Evolutionary conservation across 2,113 vertebrate species (phyloP).

Genomic region (Acrocephalus arundinaceus): DNA sequence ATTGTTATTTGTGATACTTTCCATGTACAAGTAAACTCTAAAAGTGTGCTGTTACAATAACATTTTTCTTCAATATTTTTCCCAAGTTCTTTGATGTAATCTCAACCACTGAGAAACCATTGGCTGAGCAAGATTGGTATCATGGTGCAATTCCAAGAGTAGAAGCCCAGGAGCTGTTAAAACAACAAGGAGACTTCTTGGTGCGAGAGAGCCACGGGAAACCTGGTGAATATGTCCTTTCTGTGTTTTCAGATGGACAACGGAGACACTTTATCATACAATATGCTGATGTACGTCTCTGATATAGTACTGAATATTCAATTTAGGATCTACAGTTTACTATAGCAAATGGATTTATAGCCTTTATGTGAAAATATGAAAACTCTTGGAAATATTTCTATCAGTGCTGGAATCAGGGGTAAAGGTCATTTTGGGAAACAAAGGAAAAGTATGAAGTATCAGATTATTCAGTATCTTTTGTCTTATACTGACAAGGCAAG

Average conservation of each 20-base stretch:
- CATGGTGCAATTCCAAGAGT: slow-evolving; percentile 95
- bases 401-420: background rate
- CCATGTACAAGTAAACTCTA: background rate
- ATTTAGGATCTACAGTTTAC: background rate
- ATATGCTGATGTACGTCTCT: slow-evolving; percentile 88
- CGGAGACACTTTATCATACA: slow-evolving; percentile 99
- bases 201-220: slow-evolving; percentile 97
- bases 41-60: background rate
- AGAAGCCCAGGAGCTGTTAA: slow-evolving; percentile 94
- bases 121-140: slow-evolving; percentile 96
- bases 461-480: background rate
- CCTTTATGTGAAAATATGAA: background rate
- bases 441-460: background rate
- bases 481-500: background rate
- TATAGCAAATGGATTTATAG: background rate
- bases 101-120: slow-evolving; percentile 87
- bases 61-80: slow-evolving; percentile 49
- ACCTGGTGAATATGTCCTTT: slow-evolving; percentile 98
- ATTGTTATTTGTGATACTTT: background rate
- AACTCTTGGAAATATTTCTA: background rate
- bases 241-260: slow-evolving; percentile 94
- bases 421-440: background rate
- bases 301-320: slow-evolving; percentile 45
- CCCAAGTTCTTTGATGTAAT: slow-evolving; percentile 90
- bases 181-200: slow-evolving; percentile 95